Percentiles rank a stretch among this genome's conserved stretches.
Evolutionary conservation across 2,888 invertebrate species (phyloP).

Genomic region (Ochlodes sylvanus): DNA sequence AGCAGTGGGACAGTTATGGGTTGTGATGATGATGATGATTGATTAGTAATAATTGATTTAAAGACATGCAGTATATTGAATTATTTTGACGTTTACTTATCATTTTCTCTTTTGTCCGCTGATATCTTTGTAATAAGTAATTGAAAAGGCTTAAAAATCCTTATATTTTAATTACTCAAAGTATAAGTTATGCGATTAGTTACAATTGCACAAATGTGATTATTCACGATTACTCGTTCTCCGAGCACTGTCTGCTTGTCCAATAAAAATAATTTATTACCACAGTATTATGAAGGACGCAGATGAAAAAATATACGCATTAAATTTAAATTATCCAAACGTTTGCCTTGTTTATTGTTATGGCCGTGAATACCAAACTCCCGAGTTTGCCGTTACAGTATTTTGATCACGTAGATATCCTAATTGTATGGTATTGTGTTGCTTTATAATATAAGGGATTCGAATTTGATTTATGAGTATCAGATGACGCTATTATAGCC

Average conservation of each 20-base stretch:
- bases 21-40: too few species aligned
- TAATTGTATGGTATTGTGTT: not conserved
- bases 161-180: not conserved
- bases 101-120: too few species aligned
- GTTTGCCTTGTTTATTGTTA: conserved; percentile 37
- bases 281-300: conserved; percentile 29
- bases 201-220: conserved; percentile 2
- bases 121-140: too few species aligned
- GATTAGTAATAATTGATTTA: too few species aligned
- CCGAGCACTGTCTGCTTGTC: conserved; percentile 22
- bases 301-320: conserved; percentile 38
- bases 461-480: not conserved
- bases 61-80: too few species aligned
- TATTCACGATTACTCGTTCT: conserved; percentile 11
- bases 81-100: too few species aligned
- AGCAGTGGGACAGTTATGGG: too few species aligned
- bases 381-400: conserved; percentile 16
- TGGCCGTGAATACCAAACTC: conserved; percentile 32
- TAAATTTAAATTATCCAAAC: conserved; percentile 38
- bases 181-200: not conserved
- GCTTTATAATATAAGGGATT: not conserved
- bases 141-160: too few species aligned
- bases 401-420: conserved; percentile 31
- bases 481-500: not conserved
- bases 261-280: conserved; percentile 31